Evolutionary conservation across 2,888 invertebrate genomes (phyloP), one percentile per base, ranked within the genome.

Genomic region (Ferrisia virgata): DNA sequence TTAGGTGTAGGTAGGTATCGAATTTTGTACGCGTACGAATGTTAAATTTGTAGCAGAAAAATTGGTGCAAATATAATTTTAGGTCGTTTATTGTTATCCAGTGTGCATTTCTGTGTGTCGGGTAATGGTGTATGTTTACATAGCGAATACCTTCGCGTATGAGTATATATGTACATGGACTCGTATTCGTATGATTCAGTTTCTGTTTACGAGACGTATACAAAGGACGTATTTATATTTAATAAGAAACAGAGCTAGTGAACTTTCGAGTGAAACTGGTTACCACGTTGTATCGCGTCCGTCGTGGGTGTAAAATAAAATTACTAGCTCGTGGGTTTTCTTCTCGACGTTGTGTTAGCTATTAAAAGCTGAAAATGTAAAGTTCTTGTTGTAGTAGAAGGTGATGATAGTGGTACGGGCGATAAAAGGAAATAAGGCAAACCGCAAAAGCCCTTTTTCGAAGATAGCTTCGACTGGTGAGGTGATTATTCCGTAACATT

Each of bases 391-490:
- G 22, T 22, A 76, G 36, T 18, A 76, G 36, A n/a, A 18, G 72
- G 72, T 18, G 72, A 76, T 76, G 72, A 36, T 18, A 36, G 36
- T 76, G 25, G 72, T 8, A 6, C 4, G n/a, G 36, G 9, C 18
- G 36, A 36, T 36, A 76, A 76, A 76, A 36, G 82, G 82, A 82
- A 82, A 36, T 58, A 64, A 82, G 64, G 82, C 53, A 33, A 82
- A 82, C 82, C 82, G 33, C 82, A 82, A 64, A 82, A 82, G 82
- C 36, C 82, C 82, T 31, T 82, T 82, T 58, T 58, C 82, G 25
- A 82, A 82, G 82, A 82, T 69, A 82, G 33, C 82, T 82, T 82
- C 53, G 82, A 82, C 82, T 53, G n/a, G n/a, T n/a, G n/a, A 64
- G 47, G 64, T 82, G 53, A 82, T 82, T 82, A 82, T 82, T 82